These are phyloP conservation scores for Belonocnema kinseyi DNA, from an alignment of 1,140 invertebrate species.

Conservation along the genomic window DNA sequence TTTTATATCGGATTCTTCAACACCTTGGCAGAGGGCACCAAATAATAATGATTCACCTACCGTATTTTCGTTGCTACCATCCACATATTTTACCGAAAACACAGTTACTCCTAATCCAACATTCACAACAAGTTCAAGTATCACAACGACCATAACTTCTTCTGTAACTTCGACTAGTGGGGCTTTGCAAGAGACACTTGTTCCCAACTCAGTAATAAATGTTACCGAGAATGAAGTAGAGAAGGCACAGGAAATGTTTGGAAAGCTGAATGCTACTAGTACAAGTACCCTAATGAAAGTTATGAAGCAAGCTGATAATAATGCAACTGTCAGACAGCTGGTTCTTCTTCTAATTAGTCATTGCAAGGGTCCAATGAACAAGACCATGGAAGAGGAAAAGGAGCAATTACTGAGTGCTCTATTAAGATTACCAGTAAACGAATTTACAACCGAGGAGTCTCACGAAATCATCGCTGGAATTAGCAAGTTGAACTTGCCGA, in stretches of 20 bases:
- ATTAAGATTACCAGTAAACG: constrained; percentile 77
- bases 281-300: constrained; percentile 84
- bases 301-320: constrained; percentile 87
- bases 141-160: constrained; percentile 64
- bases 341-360: constrained; percentile 86
- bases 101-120: constrained; percentile 61
- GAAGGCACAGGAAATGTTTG: constrained; percentile 84
- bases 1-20: constrained; percentile 55
- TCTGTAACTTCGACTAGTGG: constrained; percentile 58
- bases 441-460: constrained; percentile 67
- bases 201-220: constrained; percentile 50
- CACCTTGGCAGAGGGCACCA: constrained; percentile 64
- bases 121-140: constrained; percentile 60
- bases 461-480: constrained; percentile 64
- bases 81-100: constrained; percentile 55
- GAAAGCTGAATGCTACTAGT: constrained; percentile 84
- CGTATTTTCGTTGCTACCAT: constrained; percentile 67
- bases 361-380: constrained; percentile 80
- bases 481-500: constrained; percentile 62
- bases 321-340: constrained; percentile 84
- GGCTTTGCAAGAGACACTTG: constrained; percentile 37
- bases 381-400: constrained; percentile 80
- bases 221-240: constrained; percentile 75
- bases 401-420: constrained; percentile 82
- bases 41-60: constrained; percentile 69